These are phyloP conservation scores for Conus canariensis DNA, from an alignment of 2,888 invertebrate species.

Conservation along the genomic window DNA sequence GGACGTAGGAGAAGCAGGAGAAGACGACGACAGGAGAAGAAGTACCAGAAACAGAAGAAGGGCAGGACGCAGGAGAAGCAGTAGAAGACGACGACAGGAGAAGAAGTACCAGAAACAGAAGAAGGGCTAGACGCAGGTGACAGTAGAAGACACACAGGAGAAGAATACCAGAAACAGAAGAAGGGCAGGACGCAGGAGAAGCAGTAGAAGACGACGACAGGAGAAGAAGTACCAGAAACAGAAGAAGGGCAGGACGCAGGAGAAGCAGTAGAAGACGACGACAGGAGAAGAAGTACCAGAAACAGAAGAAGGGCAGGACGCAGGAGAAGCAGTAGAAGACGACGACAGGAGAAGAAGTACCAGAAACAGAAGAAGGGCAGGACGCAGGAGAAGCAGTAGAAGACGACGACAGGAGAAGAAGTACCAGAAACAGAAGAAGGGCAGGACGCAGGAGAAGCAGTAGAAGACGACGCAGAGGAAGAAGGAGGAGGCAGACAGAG, in stretches of 20 bases:
- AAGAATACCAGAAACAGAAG: neutral
- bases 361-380: neutral
- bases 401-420: neutral
- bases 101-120: neutral
- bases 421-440: neutral
- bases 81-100: neutral
- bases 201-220: neutral
- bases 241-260: neutral
- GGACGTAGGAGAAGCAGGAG: conserved; percentile 8
- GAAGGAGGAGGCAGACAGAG: too few relatives aligned
- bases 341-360: neutral
- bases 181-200: neutral
- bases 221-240: too few relatives aligned
- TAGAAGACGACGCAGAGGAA: neutral
- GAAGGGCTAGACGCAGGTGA: too few relatives aligned
- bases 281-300: too few relatives aligned
- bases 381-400: neutral
- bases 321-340: too few relatives aligned
- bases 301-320: too few relatives aligned
- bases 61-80: neutral
- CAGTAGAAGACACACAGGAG: neutral
- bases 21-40: neutral
- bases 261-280: neutral
- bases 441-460: neutral
- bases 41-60: neutral